Conservation (phyloP, 2,113 vertebrate genomes). For the Baryphthengus martii region DNA sequence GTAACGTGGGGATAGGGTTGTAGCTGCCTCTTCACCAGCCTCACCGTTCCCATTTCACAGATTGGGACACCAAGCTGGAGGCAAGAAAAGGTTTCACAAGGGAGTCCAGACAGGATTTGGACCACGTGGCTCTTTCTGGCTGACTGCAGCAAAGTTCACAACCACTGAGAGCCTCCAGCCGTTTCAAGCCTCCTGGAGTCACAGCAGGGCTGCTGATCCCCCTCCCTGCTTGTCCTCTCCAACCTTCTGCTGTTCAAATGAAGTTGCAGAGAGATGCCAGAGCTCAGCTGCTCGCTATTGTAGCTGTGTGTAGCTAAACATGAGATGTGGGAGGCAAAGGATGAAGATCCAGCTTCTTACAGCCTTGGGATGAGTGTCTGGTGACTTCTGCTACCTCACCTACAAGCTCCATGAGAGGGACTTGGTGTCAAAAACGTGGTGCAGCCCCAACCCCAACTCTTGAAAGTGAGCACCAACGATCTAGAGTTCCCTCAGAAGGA, state of each 20-base stretch:
- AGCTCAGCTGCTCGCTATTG: neutral
- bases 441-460: neutral
- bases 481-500: neutral
- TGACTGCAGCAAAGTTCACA: neutral
- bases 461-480: accelerated
- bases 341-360: neutral
- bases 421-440: accelerated
- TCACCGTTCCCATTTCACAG: neutral
- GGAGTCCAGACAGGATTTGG: neutral
- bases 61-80: neutral
- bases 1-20: accelerated
- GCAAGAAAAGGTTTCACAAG: neutral
- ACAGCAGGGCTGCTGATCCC: neutral
- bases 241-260: accelerated
- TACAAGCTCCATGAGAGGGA: neutral
- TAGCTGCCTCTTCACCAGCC: neutral
- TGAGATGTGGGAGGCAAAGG: neutral
- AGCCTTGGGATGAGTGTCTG: neutral
- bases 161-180: neutral
- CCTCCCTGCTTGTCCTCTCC: neutral
- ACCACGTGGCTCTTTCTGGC: accelerated
- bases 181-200: neutral
- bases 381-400: neutral
- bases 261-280: neutral
- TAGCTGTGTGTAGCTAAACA: neutral